These are phyloP conservation scores for Seriola dumerili DNA, from an alignment of 2,113 vertebrate species.

Conservation along the genomic window DNA sequence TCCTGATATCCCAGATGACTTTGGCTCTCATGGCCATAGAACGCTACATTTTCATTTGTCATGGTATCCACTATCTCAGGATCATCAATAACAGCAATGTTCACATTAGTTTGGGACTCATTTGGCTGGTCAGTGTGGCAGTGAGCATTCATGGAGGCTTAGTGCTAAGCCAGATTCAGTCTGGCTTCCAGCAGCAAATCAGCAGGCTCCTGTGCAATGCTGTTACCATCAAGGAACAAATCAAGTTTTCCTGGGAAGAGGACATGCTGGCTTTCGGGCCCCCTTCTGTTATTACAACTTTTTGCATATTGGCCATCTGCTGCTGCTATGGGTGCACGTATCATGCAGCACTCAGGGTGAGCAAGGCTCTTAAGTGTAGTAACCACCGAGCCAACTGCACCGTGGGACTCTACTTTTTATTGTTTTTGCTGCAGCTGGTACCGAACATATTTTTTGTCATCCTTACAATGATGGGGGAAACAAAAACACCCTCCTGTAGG, in stretches of 20 bases:
- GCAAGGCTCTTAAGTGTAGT: neutral
- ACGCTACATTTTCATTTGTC: constrained; percentile 27
- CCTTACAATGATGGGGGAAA: neutral
- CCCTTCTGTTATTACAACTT: neutral
- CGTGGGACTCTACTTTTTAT: constrained; percentile 17
- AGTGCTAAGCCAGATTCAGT: neutral
- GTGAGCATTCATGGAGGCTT: constrained; percentile 7
- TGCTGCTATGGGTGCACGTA: constrained; percentile 33
- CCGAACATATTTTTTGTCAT: neutral
- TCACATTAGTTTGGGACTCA: neutral
- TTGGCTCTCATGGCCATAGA: constrained; percentile 17
- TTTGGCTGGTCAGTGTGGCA: constrained; percentile 17
- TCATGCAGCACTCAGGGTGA: constrained; percentile 5
- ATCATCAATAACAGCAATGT: neutral
- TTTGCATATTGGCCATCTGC: constrained; percentile 33
- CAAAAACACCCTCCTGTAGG: neutral
- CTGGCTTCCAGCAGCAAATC: constrained; percentile 10
- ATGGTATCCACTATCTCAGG: constrained; percentile 13
- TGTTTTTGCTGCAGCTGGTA: constrained; percentile 3
- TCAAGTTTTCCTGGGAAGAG: neutral
- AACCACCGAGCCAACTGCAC: constrained; percentile 12
- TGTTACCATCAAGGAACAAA: constrained; percentile 5
- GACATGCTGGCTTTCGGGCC: constrained; percentile 3
- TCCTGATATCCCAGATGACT: neutral
- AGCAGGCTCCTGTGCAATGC: neutral